Conservation (phyloP, 2,888 invertebrate genomes). For the Cancer borealis region DNA sequence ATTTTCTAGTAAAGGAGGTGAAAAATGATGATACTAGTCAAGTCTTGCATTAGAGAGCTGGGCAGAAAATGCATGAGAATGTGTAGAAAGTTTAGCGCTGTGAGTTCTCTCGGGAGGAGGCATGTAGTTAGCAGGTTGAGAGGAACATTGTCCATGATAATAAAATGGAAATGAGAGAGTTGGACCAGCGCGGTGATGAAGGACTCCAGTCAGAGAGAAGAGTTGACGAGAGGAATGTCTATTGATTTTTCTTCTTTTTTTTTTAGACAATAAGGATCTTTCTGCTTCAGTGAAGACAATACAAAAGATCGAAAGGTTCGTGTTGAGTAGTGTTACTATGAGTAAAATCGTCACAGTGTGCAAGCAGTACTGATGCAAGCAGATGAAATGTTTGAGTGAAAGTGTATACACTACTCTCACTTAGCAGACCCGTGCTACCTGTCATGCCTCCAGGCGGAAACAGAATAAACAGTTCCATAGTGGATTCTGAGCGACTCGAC, state of each 20-base stretch:
- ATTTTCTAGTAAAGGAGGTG: neutral
- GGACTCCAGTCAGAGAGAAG: neutral
- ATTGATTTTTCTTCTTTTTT: neutral
- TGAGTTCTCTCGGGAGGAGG: neutral
- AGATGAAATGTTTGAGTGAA: neutral
- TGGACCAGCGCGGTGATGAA: neutral
- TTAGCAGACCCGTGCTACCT: neutral
- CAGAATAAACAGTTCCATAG: no score
- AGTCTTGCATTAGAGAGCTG: neutral
- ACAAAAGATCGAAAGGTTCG: neutral
- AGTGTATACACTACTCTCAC: neutral
- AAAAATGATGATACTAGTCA: neutral
- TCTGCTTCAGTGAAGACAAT: neutral
- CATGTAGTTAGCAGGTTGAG: neutral
- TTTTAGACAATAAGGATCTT: neutral
- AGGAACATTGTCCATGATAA: conserved; percentile 29
- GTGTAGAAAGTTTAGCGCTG: neutral
- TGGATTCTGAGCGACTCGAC: no score
- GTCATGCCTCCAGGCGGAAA: neutral
- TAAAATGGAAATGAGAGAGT: conserved; percentile 29
- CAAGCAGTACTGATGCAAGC: neutral
- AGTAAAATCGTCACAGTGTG: neutral
- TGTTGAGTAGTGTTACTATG: neutral
- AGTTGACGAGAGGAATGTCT: neutral
- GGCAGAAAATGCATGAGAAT: conserved; percentile 34